These are phyloP conservation scores for Limosa lapponica DNA, from an alignment of 2,797 vertebrate species.

Conservation along the genomic window DNA sequence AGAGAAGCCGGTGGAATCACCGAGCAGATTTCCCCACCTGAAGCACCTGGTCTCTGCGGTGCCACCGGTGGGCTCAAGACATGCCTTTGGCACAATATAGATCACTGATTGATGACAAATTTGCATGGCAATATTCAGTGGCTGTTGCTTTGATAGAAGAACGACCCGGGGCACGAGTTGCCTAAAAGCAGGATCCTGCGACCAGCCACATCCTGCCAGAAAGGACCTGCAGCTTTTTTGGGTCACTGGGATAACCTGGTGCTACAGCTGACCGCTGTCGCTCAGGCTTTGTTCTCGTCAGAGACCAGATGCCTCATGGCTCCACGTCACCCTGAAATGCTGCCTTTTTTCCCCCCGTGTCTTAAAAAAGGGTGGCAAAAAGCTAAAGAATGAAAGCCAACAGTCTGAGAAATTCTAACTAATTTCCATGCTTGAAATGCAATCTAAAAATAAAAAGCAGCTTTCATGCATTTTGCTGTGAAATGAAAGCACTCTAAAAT, in stretches of 20 bases:
- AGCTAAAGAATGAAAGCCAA: background rate
- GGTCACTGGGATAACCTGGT: background rate
- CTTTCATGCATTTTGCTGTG: background rate
- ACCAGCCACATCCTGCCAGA: background rate
- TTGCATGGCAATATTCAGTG: background rate
- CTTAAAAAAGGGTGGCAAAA: background rate
- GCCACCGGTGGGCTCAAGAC: background rate
- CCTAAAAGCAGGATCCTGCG: background rate
- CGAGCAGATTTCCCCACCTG: background rate
- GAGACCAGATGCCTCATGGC: background rate
- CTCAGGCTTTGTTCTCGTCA: background rate
- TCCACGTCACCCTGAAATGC: background rate
- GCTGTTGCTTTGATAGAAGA: background rate
- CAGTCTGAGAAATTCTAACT: background rate
- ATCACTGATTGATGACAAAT: background rate
- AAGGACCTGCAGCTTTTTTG: background rate
- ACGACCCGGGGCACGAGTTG: rapidly evolving
- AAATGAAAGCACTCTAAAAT: slow-evolving; percentile 10
- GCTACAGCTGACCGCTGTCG: background rate
- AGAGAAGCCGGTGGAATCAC: background rate
- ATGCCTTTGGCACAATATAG: background rate
- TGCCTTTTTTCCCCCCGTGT: background rate
- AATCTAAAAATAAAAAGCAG: slow-evolving; percentile 31
- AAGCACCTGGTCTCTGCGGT: background rate
- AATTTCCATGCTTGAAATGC: background rate